Percentiles rank a stretch among this genome's conserved stretches.
These are phyloP conservation scores for Coleophora deauratella DNA, from an alignment of 2,888 invertebrate genomes.

Conservation along the genomic window DNA sequence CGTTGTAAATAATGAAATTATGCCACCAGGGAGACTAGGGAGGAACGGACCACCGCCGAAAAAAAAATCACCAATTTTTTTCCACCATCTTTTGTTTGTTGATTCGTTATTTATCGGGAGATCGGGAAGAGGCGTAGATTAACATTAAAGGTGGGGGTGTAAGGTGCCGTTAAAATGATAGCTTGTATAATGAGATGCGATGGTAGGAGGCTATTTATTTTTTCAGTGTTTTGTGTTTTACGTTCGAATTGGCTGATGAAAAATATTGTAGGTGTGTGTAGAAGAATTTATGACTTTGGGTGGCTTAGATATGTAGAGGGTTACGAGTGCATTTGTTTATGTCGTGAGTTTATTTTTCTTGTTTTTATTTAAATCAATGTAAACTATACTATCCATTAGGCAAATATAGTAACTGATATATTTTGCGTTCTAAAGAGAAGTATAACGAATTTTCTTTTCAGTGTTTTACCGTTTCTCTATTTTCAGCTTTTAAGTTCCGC, in stretches of 20 bases:
- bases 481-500: too few species aligned
- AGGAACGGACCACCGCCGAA: slow-evolving; percentile 7
- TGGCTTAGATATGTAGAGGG: slow-evolving; percentile 1
- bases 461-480: too few species aligned
- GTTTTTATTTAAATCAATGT: too few species aligned
- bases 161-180: slow-evolving; percentile 51
- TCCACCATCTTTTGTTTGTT: slow-evolving; percentile 46
- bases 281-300: too few species aligned
- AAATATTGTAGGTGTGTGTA: too few species aligned
- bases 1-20: slow-evolving; percentile 57
- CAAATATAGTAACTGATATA: too few species aligned
- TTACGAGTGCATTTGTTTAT: too few species aligned
- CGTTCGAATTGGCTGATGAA: slow-evolving; percentile 2
- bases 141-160: slow-evolving; percentile 51
- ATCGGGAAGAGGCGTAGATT: slow-evolving; percentile 51
- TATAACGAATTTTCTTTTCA: too few species aligned
- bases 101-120: slow-evolving; percentile 60
- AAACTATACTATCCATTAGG: too few species aligned
- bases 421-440: too few species aligned
- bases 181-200: slow-evolving; percentile 32
- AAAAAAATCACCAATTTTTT: slow-evolving; percentile 16
- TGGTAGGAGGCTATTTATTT: slow-evolving; percentile 10
- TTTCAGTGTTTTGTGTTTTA: background rate
- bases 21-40: slow-evolving; percentile 20
- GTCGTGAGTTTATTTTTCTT: too few species aligned